A percentile compares a stretch with the other conserved stretches of the same genome.
Conservation (phyloP, 2,888 invertebrate species). For the Nymphalis polychloros region DNA sequence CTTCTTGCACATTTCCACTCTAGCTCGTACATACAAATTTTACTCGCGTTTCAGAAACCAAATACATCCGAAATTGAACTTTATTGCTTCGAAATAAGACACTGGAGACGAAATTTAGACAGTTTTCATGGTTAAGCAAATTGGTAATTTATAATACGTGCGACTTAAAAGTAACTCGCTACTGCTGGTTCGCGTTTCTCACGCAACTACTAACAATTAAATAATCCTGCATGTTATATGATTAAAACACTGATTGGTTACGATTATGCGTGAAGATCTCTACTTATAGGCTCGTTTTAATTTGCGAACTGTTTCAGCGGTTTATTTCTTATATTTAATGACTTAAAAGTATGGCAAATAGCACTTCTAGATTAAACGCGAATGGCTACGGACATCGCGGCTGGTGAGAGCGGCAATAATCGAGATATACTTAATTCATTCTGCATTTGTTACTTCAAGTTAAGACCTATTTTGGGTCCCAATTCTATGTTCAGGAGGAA, state of each 20-base stretch:
- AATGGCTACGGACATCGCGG: too few relatives aligned
- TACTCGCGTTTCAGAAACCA: slow-evolving; percentile 27
- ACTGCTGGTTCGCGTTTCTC: slow-evolving; percentile 77
- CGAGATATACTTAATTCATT: too few relatives aligned
- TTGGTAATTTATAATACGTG: slow-evolving; percentile 45
- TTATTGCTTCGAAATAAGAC: slow-evolving; percentile 43
- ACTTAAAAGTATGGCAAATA: too few relatives aligned
- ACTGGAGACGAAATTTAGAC: slow-evolving; percentile 4
- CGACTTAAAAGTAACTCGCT: slow-evolving; percentile 66
- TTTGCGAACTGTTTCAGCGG: background rate
- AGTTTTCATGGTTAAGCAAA: slow-evolving; percentile 25
- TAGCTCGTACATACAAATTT: slow-evolving; percentile 55
- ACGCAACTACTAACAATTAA: slow-evolving; percentile 76
- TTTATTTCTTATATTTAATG: too few relatives aligned
- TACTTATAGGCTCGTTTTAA: slow-evolving; percentile 1
- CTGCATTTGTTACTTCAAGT: too few relatives aligned
- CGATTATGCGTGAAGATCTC: slow-evolving; percentile 42
- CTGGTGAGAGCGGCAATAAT: too few relatives aligned
- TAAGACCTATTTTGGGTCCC: too few relatives aligned
- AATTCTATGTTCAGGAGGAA: too few relatives aligned
- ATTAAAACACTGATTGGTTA: slow-evolving; percentile 60
- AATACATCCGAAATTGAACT: slow-evolving; percentile 43
- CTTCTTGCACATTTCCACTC: slow-evolving; percentile 74
- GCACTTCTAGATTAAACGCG: too few relatives aligned
- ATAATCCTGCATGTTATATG: slow-evolving; percentile 65